Base-by-base conservation (phyloP, 2,888 invertebrate species). In the Tenthredo livida region DNA sequence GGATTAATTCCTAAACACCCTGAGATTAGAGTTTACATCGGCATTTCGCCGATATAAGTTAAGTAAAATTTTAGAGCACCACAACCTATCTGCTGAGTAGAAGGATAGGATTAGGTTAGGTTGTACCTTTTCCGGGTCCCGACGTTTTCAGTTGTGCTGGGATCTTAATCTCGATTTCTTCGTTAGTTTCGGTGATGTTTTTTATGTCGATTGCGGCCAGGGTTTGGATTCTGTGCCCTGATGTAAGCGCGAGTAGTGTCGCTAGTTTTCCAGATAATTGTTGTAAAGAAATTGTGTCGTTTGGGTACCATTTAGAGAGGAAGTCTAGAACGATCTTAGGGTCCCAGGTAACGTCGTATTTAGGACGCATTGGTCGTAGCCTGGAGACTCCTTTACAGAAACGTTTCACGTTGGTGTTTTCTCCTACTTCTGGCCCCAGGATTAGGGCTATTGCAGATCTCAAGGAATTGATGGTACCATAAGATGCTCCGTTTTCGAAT, bases 271-370 rank as follows among this genome's bases (percentile, higher is more conserved):
- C 85, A 9, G 88, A 85, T n/a, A 89, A 54, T 75, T 58, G 12
- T 85, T 86, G 83, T 33, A 88, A 29, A 25, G 43, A 50, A 7
- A 75, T 47, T 25, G 47, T 25, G 12, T 75, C 40, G 21, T 75
- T 50, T 15, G 75, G 47, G 25, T 3, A 47, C 75, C 75, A 75
- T 25, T 40, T 40, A 2, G 75, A 75, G 10, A 75, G 40, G 21
- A 50, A 40, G 12, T 75, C 50, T 25, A 75, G 50, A 2, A 25
- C 88, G 15, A 86, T 67, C 17, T 70, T 17, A 0, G 90, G 89
- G 84, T 91, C 88, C 91, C 91, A 91, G 2, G 87, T 89, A 9
- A 67, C 37, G 29, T 89, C 86, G 84, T 91, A 89, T 85, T 84
- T 87, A 25, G 86, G 75, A 1, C 78, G 72, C 86, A 1, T 65